Evolutionary conservation across 1,140 invertebrate genomes (phyloP), one percentile per base, ranked within the genome.

Genomic region (Drosophila jambulina): DNA sequence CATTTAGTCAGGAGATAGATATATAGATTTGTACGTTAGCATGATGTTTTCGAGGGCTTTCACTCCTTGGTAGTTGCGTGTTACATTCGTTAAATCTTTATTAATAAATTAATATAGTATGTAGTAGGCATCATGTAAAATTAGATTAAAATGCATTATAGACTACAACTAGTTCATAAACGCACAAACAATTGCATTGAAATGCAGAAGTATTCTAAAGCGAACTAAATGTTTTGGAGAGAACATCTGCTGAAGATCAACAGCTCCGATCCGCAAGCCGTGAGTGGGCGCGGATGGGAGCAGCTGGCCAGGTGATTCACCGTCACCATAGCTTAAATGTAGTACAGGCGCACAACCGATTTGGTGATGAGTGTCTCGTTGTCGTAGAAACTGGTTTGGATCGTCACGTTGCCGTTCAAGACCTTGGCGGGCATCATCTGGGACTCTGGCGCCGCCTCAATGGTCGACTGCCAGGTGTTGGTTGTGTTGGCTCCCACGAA

Each of bases 401-500:
- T 99, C 8, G 99, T 97, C 56, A 99, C 97, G 93, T 99, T 99
- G 5, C 99, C 99, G 77, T 98, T 99, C 76, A 99, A 94, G 75
- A 99, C 95, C 94, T 97, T 98, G 3, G 99, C 98, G 45, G 99
- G 99, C 98, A 99, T 99, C 99, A 99, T 99, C 94, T 99, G 98
- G 71, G 97, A 99, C 93, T 99, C 99, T 4, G 99, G 99, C 1
- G 99, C 99, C 40, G 99, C 98, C 94, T 99, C 98, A 81, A 99
- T 99, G 21, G 98, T 94, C 65, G 97, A 99, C 93, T 99, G 98
- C 99, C 99, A 99, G 6, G 99, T 99, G 93, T 99, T 99, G 46
- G 98, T 99, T 21, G 99, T 99, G 83, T 98, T 98, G 21, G 98
- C 97, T 90, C 99, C 99, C 2, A 99, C 99, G 94, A 98, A 99